Evolutionary conservation across 2,888 invertebrate species (phyloP).

Genomic region (Carpatolechia fugitivella): DNA sequence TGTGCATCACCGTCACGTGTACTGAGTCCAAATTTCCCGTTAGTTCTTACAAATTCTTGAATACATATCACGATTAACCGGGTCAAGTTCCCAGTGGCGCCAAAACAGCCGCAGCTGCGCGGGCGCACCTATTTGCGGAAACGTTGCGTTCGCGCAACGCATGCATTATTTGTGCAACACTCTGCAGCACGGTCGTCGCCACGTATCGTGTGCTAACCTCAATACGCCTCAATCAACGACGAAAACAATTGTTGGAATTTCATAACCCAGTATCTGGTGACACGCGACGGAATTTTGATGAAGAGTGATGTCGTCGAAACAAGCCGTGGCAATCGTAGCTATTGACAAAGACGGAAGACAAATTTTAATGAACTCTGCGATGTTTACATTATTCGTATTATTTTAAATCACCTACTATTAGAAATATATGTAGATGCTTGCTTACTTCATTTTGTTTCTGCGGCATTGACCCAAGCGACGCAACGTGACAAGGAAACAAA

Average conservation of each 20-base stretch:
- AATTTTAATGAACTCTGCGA: no score
- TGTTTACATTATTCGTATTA: no score
- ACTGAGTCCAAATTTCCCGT: no score
- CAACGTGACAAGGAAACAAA: no score
- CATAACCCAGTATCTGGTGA: not conserved
- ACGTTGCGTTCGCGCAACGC: conserved; percentile 25
- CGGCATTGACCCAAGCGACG: no score
- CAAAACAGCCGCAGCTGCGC: conserved; percentile 48
- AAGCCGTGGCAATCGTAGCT: no score
- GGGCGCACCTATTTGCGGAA: conserved; percentile 62
- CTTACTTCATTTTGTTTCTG: no score
- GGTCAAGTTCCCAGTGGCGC: conserved; percentile 33
- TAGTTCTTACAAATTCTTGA: not conserved
- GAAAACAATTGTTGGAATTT: not conserved
- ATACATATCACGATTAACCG: not conserved
- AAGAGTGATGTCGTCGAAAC: not conserved
- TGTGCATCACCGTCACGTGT: no score
- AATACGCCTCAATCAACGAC: conserved; percentile 11
- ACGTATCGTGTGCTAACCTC: conserved; percentile 28
- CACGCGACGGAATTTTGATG: not conserved
- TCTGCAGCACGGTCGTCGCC: not conserved
- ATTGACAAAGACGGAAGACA: no score
- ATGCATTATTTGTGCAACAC: conserved; percentile 29
- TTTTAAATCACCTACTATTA: no score
- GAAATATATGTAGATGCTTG: no score